These are phyloP conservation scores for Lasioglossum oenotherae DNA, from an alignment of 2,888 invertebrate species.

Conservation along the genomic window DNA sequence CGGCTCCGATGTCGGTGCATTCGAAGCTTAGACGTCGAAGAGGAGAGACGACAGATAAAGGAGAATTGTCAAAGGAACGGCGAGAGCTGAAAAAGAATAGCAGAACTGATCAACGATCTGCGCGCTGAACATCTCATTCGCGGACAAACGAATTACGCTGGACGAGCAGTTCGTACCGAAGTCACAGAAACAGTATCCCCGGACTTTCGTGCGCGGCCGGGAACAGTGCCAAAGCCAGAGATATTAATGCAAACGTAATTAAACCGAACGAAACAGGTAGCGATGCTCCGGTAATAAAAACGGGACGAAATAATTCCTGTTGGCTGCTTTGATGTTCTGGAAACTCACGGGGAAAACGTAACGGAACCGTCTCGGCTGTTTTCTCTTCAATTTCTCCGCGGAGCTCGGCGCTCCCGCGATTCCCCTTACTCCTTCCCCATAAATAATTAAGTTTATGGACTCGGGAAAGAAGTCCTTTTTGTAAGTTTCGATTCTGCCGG, in stretches of 20 bases:
- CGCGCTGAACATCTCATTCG: neutral
- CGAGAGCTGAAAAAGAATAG: neutral
- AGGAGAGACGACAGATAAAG: neutral
- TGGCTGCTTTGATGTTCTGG: constrained; percentile 26
- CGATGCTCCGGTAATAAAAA: constrained; percentile 3
- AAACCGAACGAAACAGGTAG: neutral
- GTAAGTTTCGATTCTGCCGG: constrained; percentile 54
- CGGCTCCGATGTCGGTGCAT: neutral
- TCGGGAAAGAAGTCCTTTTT: constrained; percentile 47
- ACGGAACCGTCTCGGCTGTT: constrained; percentile 27
- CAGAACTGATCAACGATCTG: neutral
- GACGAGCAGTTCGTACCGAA: neutral
- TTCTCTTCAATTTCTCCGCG: constrained; percentile 37
- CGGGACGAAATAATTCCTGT: constrained; percentile 23
- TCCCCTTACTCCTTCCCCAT: constrained; percentile 41
- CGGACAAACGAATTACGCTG: neutral
- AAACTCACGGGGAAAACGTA: neutral
- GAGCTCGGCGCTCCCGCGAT: constrained; percentile 13
- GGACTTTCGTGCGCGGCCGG: neutral
- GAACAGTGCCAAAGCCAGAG: neutral
- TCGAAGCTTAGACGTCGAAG: neutral
- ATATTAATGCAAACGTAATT: constrained; percentile 15
- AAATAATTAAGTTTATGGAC: constrained; percentile 70
- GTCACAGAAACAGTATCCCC: neutral
- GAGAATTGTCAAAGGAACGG: neutral